Evolutionary conservation across 2,888 invertebrate species (phyloP).

Genomic region (Proisotoma minuta): DNA sequence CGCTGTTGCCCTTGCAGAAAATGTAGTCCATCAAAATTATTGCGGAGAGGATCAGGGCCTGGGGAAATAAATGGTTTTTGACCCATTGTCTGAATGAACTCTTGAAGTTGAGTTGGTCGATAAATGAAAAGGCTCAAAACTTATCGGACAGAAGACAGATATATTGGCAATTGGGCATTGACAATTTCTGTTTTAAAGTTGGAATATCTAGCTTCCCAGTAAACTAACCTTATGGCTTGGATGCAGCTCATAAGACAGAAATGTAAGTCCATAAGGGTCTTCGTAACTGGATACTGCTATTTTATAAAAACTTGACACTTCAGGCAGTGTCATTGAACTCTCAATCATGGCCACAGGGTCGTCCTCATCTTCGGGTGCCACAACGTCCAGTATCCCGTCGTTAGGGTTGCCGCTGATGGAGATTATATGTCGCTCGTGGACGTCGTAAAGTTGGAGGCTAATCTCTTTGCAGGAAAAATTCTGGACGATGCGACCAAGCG

Average conservation of each 20-base stretch:
- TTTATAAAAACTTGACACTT: constrained; percentile 25
- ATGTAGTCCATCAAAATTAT: constrained; percentile 25
- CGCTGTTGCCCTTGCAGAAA: constrained; percentile 13
- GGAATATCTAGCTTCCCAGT: no score
- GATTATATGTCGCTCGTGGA: constrained; percentile 7
- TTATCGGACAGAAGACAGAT: no score
- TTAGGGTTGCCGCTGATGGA: constrained; percentile 7
- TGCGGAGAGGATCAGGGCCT: constrained; percentile 15
- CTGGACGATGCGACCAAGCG: constrained; percentile 14
- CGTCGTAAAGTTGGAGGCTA: constrained; percentile 11
- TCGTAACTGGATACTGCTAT: constrained; percentile 7
- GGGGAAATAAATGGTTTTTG: no score
- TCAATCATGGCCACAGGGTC: constrained; percentile 32
- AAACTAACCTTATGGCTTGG: constrained; percentile 25
- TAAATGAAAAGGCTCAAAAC: no score
- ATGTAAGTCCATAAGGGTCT: constrained; percentile 21
- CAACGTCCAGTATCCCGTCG: constrained; percentile 22
- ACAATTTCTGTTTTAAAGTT: no score
- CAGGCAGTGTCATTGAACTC: constrained; percentile 14
- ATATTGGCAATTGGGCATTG: no score
- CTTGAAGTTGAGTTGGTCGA: no score
- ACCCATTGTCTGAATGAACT: no score
- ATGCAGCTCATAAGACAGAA: constrained; percentile 15
- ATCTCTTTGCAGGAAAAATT: constrained; percentile 16
- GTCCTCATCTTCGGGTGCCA: constrained; percentile 20